A percentile compares a stretch with the other conserved stretches of the same genome.
Conservation (phyloP, 2,888 invertebrate species). For the Stenichneumon culpator region DNA sequence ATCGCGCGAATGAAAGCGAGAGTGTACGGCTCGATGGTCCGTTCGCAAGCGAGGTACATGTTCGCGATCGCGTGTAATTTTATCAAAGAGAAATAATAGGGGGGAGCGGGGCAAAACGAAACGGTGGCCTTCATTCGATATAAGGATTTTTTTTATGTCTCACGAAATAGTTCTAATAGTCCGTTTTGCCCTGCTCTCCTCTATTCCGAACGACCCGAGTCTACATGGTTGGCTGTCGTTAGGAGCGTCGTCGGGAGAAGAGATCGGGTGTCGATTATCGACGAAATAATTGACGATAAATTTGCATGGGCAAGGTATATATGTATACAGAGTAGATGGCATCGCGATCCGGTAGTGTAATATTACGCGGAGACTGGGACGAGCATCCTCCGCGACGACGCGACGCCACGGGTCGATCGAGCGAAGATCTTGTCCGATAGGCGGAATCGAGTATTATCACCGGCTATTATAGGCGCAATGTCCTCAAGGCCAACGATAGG, state of each 20-base stretch:
- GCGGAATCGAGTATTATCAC: slow-evolving; percentile 59
- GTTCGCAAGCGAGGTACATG: background rate
- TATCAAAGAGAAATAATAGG: slow-evolving; percentile 12
- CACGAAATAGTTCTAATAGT: background rate
- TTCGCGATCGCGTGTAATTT: slow-evolving; percentile 1
- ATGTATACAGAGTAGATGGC: slow-evolving; percentile 59
- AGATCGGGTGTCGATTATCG: slow-evolving; percentile 70
- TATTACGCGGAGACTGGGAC: slow-evolving; percentile 30
- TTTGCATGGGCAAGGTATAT: slow-evolving; percentile 52
- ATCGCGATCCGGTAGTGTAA: slow-evolving; percentile 47
- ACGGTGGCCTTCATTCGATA: background rate
- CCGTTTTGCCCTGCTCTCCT: background rate
- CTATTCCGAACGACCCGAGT: slow-evolving; percentile 11
- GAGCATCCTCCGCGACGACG: slow-evolving; percentile 40
- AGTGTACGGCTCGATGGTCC: background rate
- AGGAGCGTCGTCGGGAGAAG: slow-evolving; percentile 41
- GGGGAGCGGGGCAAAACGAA: background rate
- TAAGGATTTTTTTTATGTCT: background rate
- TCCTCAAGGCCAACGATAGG: slow-evolving; percentile 28
- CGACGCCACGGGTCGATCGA: slow-evolving; percentile 61
- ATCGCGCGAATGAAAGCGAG: slow-evolving; percentile 14
- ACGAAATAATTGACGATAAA: slow-evolving; percentile 73
- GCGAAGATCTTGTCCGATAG: slow-evolving; percentile 56
- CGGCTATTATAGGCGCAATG: slow-evolving; percentile 46
- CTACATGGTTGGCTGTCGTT: background rate